phyloP scores from a whole-genome alignment of 2,888 invertebrate genomes.

The Platynereis dumerilii region DNA sequence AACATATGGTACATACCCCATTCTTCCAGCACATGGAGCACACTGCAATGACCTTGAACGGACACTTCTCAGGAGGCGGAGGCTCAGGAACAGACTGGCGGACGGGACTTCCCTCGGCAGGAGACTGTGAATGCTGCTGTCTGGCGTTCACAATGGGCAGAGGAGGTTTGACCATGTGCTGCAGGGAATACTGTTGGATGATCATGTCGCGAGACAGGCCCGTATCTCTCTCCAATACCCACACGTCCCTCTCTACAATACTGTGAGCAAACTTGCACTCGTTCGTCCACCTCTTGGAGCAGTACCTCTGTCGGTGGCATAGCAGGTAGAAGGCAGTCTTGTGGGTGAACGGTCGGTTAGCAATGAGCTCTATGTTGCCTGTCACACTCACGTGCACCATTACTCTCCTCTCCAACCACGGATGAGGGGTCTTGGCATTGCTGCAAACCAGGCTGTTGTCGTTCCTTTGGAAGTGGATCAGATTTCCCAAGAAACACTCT shows the following conservation, averaged over 20 bases:
- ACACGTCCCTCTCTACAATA: conserved; percentile 54
- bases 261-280: conserved; percentile 54
- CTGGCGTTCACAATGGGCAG: not conserved
- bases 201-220: conserved; percentile 45
- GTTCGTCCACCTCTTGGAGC: conserved; percentile 37
- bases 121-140: not conserved
- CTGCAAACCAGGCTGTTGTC: conserved; percentile 32
- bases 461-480: conserved; percentile 36
- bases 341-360: conserved; percentile 45
- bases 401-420: conserved; percentile 45
- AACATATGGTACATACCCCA: conserved; percentile 34
- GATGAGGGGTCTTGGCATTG: conserved; percentile 36
- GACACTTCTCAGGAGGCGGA: conserved; percentile 34
- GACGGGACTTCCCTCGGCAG: not conserved
- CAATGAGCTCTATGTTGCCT: conserved; percentile 44
- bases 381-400: conserved; percentile 46
- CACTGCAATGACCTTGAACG: conserved; percentile 43
- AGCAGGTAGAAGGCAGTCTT: conserved; percentile 55
- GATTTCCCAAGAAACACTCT: conserved; percentile 46
- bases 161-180: not conserved
- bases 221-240: conserved; percentile 56
- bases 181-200: conserved; percentile 27
- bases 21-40: conserved; percentile 53
- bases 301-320: conserved; percentile 51
- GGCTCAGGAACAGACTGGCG: conserved; percentile 9